Evolutionary conservation across 2,888 invertebrate genomes (phyloP).

Genomic region (Cosmia trapezina): DNA sequence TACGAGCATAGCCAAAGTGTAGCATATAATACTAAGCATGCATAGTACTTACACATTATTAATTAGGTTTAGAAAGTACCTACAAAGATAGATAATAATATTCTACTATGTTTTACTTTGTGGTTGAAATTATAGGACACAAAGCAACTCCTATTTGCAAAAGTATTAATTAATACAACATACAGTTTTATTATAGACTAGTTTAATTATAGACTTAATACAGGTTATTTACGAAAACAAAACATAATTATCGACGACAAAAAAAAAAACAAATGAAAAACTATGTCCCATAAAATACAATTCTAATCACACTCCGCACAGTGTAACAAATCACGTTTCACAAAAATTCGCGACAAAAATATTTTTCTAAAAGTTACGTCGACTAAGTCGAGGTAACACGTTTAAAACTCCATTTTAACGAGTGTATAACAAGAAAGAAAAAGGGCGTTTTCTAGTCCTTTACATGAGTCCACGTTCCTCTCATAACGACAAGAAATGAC

Average conservation of each 20-base stretch:
- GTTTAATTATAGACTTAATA: too few relatives aligned
- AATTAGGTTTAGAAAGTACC: slow-evolving; percentile 41
- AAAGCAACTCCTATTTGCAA: too few relatives aligned
- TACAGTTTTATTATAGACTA: too few relatives aligned
- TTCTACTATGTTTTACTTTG: not conserved
- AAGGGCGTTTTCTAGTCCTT: slow-evolving; percentile 67
- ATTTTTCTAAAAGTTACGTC: not conserved
- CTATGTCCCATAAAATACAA: not conserved
- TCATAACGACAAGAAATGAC: slow-evolving; percentile 77
- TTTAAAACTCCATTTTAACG: slow-evolving; percentile 42
- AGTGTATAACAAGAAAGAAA: slow-evolving; percentile 43
- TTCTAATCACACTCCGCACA: not conserved
- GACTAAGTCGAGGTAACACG: slow-evolving; percentile 26
- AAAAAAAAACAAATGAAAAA: not conserved
- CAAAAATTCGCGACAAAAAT: slow-evolving; percentile 14
- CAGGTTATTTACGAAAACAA: not conserved
- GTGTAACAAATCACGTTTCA: slow-evolving; percentile 13
- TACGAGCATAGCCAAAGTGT: slow-evolving; percentile 4
- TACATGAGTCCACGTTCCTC: slow-evolving; percentile 77
- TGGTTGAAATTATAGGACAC: not conserved
- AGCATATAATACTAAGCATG: slow-evolving; percentile 7
- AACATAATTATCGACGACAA: not conserved
- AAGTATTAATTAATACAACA: too few relatives aligned
- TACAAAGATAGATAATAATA: not conserved
- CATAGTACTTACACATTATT: slow-evolving; percentile 43